Conservation (phyloP, 1,140 invertebrate species). For the Pseudomyrmex dendroicus region DNA sequence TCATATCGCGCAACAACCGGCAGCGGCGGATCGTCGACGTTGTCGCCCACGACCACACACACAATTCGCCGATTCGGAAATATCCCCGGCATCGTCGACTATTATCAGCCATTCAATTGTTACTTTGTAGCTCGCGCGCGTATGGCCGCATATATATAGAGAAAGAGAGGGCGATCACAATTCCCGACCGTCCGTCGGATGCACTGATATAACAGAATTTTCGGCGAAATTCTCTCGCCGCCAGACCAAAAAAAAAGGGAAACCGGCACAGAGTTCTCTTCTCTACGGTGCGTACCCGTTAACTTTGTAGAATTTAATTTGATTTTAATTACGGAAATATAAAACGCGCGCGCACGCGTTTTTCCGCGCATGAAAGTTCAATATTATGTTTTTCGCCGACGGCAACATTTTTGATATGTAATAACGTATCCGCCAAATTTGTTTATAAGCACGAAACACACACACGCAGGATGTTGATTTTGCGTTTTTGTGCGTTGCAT, state of each 20-base stretch:
- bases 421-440: background rate
- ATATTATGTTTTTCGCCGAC: background rate
- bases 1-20: background rate
- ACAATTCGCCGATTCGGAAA: constrained; percentile 18
- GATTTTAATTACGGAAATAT: constrained; percentile 21
- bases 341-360: background rate
- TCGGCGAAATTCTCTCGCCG: constrained; percentile 13
- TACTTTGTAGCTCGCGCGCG: constrained; percentile 17
- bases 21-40: background rate
- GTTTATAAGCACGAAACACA: background rate
- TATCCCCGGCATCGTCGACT: background rate
- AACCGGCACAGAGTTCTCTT: background rate
- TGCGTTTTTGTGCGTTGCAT: constrained; percentile 10
- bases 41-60: background rate
- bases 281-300: background rate
- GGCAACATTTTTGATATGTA: background rate
- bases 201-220: constrained; percentile 24
- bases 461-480: background rate
- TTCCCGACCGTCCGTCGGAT: background rate
- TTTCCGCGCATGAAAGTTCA: no score
- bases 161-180: constrained; percentile 6
- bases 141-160: background rate
- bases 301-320: background rate
- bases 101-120: constrained; percentile 47
- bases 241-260: background rate